phyloP scores from a whole-genome alignment of 2,888 invertebrate species.

The Harpalus rufipes region DNA sequence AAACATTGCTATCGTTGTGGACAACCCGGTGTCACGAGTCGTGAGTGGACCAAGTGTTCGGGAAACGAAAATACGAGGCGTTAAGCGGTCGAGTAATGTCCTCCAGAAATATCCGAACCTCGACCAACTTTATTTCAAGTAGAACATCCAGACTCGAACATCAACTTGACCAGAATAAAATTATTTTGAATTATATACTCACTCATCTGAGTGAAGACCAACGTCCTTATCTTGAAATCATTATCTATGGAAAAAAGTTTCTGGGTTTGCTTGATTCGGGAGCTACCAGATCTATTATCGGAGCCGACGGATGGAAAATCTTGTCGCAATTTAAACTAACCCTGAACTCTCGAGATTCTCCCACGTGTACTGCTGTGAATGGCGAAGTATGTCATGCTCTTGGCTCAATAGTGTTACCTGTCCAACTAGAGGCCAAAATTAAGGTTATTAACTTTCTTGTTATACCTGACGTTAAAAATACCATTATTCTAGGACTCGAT shows the following conservation, averaged over 20 bases:
- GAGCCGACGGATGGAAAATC: not conserved
- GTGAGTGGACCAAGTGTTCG: conserved; percentile 13
- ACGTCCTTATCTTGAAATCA: conserved; percentile 7
- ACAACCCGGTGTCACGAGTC: not conserved
- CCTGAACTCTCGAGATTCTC: conserved; percentile 8
- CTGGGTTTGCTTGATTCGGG: not conserved
- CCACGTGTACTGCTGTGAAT: conserved; percentile 66
- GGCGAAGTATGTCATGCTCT: conserved; percentile 57
- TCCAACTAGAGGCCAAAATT: conserved; percentile 50
- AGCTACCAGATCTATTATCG: conserved; percentile 7
- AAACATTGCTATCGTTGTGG: conserved; percentile 36
- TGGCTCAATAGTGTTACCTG: conserved; percentile 61
- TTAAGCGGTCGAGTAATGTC: not conserved
- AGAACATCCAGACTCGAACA: not conserved
- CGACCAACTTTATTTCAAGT: conserved; percentile 3
- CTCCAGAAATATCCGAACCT: not conserved
- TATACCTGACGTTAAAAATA: conserved; percentile 63
- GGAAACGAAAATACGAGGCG: conserved; percentile 18
- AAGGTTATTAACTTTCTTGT: conserved; percentile 66
- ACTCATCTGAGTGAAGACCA: not conserved
- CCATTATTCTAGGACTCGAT: conserved; percentile 67
- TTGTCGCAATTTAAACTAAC: conserved; percentile 32
- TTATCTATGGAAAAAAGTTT: not conserved
- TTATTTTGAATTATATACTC: conserved; percentile 6
- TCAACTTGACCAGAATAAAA: not conserved